Conservation (phyloP, 2,113 vertebrate genomes). For the Argyrosomus japonicus region DNA sequence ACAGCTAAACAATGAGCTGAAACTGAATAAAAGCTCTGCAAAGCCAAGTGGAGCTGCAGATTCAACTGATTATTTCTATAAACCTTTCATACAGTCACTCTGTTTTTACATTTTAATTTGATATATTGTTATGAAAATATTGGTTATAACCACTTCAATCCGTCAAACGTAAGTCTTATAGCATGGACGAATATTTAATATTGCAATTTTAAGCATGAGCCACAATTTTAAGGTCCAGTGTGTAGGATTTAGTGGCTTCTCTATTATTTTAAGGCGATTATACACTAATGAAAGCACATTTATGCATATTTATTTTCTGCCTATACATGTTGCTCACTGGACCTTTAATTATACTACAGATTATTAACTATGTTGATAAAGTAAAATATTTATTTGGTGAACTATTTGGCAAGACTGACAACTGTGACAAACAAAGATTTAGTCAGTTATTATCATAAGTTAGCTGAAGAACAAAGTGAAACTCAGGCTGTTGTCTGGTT, state of each 20-base stretch:
- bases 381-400: not conserved
- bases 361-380: not conserved
- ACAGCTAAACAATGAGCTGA: not conserved
- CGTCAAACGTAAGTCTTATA: not conserved
- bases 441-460: not conserved
- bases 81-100: not conserved
- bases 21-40: not conserved
- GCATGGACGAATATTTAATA: not conserved
- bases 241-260: too few relatives aligned
- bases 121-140: not conserved
- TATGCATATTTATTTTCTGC: too few relatives aligned
- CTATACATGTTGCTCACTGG: too few relatives aligned
- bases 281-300: too few relatives aligned
- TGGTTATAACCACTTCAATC: not conserved
- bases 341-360: not conserved
- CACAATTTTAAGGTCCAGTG: not conserved
- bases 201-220: not conserved
- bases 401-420: not conserved
- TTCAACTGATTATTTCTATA: not conserved
- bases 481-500: not conserved
- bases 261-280: too few relatives aligned
- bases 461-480: not conserved
- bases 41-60: not conserved
- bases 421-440: not conserved
- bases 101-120: not conserved